phyloP scores from a whole-genome alignment of 53 echinoderm and acorn worm genomes.

The Paracentrotus lividus region DNA sequence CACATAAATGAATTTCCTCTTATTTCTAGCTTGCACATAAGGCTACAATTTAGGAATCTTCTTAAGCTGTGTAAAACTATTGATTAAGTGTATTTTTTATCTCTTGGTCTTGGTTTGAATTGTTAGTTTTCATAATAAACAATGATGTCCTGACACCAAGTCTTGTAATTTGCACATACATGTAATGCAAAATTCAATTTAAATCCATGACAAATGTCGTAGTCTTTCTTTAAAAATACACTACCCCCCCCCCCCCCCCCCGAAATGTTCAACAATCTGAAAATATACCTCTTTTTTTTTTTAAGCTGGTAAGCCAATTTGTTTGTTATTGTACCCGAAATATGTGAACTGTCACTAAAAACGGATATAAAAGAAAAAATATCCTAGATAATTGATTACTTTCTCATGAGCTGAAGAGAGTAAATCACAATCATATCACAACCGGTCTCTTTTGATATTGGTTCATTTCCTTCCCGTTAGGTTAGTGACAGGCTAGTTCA shows the following conservation, averaged over 20 bases:
- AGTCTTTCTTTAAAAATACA: no score
- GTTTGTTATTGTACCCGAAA: not conserved
- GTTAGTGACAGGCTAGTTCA: not conserved
- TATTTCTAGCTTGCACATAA: not conserved
- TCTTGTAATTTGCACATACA: no score
- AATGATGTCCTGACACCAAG: no score
- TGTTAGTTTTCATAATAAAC: no score
- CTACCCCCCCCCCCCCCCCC: not conserved
- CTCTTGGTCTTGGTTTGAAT: no score
- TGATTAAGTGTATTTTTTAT: no score
- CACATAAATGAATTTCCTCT: no score
- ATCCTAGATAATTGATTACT: not conserved
- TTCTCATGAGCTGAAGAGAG: constrained; percentile 19
- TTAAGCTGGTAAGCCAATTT: not conserved
- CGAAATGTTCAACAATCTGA: not conserved
- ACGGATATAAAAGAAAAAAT: constrained; percentile 2
- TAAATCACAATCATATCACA: constrained; percentile 30
- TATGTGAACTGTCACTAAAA: not conserved
- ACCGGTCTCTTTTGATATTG: constrained; percentile 47
- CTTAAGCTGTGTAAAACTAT: no score
- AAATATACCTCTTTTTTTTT: not conserved
- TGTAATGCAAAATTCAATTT: no score
- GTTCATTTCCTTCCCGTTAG: constrained; percentile 50
- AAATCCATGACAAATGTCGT: no score
- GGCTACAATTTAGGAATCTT: not conserved